Percentiles rank a stretch among this genome's conserved stretches.
Evolutionary conservation across 2,888 invertebrate species (phyloP).

Genomic region (Chrysopilus asiliformis): DNA sequence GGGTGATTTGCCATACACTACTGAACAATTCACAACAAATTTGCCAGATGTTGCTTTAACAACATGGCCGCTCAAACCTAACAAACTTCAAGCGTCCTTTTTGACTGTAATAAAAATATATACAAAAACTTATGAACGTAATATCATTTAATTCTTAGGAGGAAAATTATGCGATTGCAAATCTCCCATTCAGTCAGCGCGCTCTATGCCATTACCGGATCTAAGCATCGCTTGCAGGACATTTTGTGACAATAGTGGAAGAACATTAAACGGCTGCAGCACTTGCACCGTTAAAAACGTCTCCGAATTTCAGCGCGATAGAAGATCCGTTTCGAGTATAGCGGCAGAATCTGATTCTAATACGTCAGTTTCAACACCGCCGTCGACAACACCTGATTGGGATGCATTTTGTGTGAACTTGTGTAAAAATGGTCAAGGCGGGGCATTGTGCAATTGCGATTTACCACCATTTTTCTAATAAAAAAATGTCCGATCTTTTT

Average conservation of each 20-base stretch:
- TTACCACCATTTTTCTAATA: conserved; percentile 42
- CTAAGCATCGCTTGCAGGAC: conserved; percentile 23
- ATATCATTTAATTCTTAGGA: too few relatives aligned
- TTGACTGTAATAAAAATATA: too few relatives aligned
- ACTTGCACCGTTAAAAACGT: conserved; percentile 17
- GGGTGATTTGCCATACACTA: too few relatives aligned
- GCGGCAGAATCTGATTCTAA: conserved; percentile 4
- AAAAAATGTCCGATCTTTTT: too few relatives aligned
- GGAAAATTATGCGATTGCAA: too few relatives aligned
- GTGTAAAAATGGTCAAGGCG: conserved; percentile 55
- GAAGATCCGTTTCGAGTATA: conserved; percentile 1
- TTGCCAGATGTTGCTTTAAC: too few relatives aligned
- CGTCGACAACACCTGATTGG: conserved; percentile 40
- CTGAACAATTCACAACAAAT: too few relatives aligned
- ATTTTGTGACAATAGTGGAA: conserved; percentile 23
- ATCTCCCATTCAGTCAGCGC: too few relatives aligned
- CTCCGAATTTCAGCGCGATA: not conserved
- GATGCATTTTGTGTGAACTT: conserved; percentile 49
- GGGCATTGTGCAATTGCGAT: conserved; percentile 64
- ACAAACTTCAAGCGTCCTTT: too few relatives aligned
- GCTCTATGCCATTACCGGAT: too few relatives aligned
- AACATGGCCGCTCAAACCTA: too few relatives aligned
- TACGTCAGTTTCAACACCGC: conserved; percentile 7
- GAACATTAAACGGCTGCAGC: conserved; percentile 28
- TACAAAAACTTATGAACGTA: too few relatives aligned